Conservation (phyloP, 1,140 invertebrate species). For the Zaprionus nigranus region DNA sequence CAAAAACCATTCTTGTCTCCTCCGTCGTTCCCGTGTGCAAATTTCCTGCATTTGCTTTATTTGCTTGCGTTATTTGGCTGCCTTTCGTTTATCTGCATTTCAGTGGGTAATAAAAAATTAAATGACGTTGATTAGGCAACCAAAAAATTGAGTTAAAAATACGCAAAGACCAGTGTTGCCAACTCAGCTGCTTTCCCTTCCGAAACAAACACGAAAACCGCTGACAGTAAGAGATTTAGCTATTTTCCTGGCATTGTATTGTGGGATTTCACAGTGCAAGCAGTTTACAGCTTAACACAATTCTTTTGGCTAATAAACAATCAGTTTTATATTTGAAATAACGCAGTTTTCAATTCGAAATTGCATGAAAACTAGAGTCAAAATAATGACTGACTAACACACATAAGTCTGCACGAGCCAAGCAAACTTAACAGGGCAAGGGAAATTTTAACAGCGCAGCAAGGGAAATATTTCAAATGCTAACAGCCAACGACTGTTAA, state of each 20-base stretch:
- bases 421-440: conserved; percentile 25
- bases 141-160: conserved; percentile 23
- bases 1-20: conserved; percentile 38
- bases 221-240: too few relatives aligned
- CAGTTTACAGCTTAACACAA: too few relatives aligned
- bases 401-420: too few relatives aligned
- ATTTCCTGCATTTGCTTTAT: conserved; percentile 21
- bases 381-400: too few relatives aligned
- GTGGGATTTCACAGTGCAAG: too few relatives aligned
- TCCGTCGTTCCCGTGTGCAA: not conserved
- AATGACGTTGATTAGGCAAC: conserved; percentile 45
- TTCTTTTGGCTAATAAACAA: too few relatives aligned
- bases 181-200: conserved; percentile 14
- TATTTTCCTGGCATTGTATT: too few relatives aligned
- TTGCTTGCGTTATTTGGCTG: conserved; percentile 6
- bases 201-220: too few relatives aligned
- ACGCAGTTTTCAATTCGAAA: too few relatives aligned
- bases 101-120: conserved; percentile 41
- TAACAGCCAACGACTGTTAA: conserved; percentile 28
- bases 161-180: not conserved
- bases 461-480: conserved; percentile 30
- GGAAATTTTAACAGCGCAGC: conserved; percentile 70
- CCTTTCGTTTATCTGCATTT: conserved; percentile 45
- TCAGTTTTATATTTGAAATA: too few relatives aligned
- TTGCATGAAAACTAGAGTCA: too few relatives aligned